Evolutionary conservation across 37 sponge, comb jelly and placozoan genomes (phyloP).

Genomic region (Spongia lamella): DNA sequence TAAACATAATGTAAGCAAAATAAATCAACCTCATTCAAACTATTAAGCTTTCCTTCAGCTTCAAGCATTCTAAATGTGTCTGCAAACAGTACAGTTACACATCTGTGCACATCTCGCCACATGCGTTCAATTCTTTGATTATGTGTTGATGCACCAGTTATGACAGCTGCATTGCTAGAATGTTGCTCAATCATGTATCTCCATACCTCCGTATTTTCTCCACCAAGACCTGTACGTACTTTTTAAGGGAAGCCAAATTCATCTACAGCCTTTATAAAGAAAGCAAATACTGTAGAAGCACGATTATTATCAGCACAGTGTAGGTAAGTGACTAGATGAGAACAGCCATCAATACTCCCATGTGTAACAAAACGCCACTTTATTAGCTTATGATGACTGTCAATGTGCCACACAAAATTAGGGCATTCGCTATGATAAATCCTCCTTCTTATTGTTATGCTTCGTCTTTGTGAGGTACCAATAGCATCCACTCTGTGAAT

Average conservation of each 20-base stretch:
- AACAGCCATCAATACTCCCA: conserved; percentile 22
- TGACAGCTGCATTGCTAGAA: neutral
- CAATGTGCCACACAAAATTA: conserved; percentile 13
- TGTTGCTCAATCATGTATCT: too few relatives aligned
- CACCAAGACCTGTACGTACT: too few relatives aligned
- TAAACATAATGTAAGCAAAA: conserved; percentile 17
- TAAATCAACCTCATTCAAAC: conserved; percentile 14
- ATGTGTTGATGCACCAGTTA: too few relatives aligned
- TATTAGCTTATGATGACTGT: too few relatives aligned
- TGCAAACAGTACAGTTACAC: neutral
- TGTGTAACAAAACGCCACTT: too few relatives aligned
- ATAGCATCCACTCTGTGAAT: conserved; percentile 13
- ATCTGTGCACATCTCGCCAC: conserved; percentile 11
- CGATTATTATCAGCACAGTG: too few relatives aligned
- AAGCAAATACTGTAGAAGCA: neutral
- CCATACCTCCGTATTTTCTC: neutral
- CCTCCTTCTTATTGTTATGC: conserved; percentile 14
- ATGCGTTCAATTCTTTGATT: too few relatives aligned
- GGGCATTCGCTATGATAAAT: conserved; percentile 1
- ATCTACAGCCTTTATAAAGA: neutral
- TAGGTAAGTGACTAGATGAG: neutral
- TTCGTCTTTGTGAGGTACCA: conserved; percentile 10
- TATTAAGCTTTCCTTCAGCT: too few relatives aligned
- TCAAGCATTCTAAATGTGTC: neutral
- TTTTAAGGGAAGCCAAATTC: too few relatives aligned